Evolutionary conservation across 2,113 vertebrate species (phyloP), one percentile per base, ranked within the genome.

Genomic region (Solea solea): DNA sequence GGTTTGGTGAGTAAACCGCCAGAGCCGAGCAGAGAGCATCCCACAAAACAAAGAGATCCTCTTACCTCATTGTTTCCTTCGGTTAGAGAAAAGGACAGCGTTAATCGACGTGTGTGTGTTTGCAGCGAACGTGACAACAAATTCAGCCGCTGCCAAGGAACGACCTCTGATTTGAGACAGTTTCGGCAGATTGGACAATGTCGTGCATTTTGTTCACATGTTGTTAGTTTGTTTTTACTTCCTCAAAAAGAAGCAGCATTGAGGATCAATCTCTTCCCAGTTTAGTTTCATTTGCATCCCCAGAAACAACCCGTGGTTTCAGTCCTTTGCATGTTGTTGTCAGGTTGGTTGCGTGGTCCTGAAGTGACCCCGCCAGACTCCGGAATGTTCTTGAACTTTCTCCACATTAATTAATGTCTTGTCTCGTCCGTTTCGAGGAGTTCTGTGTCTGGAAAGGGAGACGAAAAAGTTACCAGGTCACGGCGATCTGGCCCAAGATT

Each of bases 1-100:
- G 77, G 91, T 88, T 28, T 8, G 67, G 75, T 84, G 48, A 84
- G 89, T 89, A 81, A 91, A 91, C 90, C 13, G 87, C 56, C 84
- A 70, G 60, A 46, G 42, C 16, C 9, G 12, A 76, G 59, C 54
- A 62, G 63, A 62, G 63, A 84, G 68, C 69, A 75, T 72, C 80
- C 60, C 15, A 13, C n/a, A 50, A 69, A 64, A 89, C 63, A 79
- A 81, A 73, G 62, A 70, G 71, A 85, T 85, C 52, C 52, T 61
- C 64, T 86, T 77, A 69, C 84, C 53, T 84, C 66, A 89, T 83
- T 75, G 50, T 71, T 73, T 78, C 57, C 41, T 71, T 34, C 1
- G 60, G 65, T 74, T 66, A 82, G 73, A 70, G 9, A 58, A 71
- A 15, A 45, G 2, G 55, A 5, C 3, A 64, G 45, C 14, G 9